Evolutionary conservation across 2,113 vertebrate genomes (phyloP).

Genomic region (Malaclemys terrapin): DNA sequence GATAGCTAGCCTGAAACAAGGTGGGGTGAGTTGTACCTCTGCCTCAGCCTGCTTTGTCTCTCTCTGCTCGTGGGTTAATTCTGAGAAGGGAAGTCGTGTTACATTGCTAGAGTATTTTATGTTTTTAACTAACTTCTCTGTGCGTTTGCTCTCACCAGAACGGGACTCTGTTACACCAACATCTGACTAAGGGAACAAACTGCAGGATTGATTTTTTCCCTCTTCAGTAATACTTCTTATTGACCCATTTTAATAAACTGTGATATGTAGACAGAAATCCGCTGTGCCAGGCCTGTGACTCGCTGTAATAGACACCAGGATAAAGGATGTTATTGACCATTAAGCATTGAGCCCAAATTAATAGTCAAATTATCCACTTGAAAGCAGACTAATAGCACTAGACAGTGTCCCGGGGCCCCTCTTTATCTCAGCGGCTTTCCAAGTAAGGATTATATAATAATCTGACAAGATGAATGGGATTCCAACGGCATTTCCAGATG

Average conservation of each 20-base stretch:
- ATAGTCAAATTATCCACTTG: slow-evolving; percentile 29
- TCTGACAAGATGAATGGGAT: not conserved
- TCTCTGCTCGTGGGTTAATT: not conserved
- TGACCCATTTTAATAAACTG: not conserved
- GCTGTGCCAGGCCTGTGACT: accelerated
- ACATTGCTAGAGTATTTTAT: not conserved
- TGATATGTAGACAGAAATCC: not conserved
- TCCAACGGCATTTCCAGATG: not conserved
- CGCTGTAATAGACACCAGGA: not conserved
- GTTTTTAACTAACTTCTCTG: not conserved
- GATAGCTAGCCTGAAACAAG: not conserved
- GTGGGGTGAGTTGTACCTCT: not conserved
- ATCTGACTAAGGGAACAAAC: not conserved
- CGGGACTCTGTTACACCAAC: not conserved
- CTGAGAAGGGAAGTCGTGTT: not conserved
- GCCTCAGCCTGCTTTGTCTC: not conserved
- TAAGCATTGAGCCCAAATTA: slow-evolving; percentile 54
- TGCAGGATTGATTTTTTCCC: not conserved
- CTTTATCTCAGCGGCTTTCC: not conserved
- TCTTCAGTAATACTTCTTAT: not conserved
- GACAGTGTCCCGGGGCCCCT: not conserved
- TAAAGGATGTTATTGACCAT: not conserved
- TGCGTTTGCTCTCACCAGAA: not conserved
- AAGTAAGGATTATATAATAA: not conserved
- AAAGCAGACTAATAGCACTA: not conserved